phyloP scores from a whole-genome alignment of 2,113 vertebrate species.

The Corapipo altera region DNA sequence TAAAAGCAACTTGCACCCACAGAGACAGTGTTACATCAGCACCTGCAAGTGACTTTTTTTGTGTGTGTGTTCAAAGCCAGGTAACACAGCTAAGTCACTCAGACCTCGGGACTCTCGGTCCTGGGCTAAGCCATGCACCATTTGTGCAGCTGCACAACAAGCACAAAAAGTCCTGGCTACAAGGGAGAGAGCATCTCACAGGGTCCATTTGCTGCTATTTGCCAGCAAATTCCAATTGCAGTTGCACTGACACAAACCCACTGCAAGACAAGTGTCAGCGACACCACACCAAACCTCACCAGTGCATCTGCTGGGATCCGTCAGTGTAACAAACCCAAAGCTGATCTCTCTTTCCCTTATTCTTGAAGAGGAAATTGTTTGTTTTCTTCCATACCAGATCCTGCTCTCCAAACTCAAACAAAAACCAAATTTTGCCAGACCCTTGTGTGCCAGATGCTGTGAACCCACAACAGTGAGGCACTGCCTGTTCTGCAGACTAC shows the following conservation, averaged over 20 bases:
- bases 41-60: background rate
- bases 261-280: fast-evolving
- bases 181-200: background rate
- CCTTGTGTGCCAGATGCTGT: background rate
- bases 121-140: background rate
- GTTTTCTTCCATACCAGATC: background rate
- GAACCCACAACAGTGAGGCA: background rate
- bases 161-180: background rate
- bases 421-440: background rate
- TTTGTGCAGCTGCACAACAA: background rate
- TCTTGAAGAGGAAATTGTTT: background rate
- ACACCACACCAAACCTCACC: background rate
- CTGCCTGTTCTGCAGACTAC: background rate
- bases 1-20: background rate
- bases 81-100: background rate
- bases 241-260: background rate
- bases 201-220: background rate
- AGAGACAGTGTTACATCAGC: background rate
- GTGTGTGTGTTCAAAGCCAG: background rate
- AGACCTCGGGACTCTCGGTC: background rate
- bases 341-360: background rate
- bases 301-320: background rate
- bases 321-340: background rate
- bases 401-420: background rate
- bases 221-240: background rate